A percentile compares a stretch with the other conserved stretches of the same genome.
Conservation (phyloP, 2,113 vertebrate species). For the Gymnarchus niloticus region DNA sequence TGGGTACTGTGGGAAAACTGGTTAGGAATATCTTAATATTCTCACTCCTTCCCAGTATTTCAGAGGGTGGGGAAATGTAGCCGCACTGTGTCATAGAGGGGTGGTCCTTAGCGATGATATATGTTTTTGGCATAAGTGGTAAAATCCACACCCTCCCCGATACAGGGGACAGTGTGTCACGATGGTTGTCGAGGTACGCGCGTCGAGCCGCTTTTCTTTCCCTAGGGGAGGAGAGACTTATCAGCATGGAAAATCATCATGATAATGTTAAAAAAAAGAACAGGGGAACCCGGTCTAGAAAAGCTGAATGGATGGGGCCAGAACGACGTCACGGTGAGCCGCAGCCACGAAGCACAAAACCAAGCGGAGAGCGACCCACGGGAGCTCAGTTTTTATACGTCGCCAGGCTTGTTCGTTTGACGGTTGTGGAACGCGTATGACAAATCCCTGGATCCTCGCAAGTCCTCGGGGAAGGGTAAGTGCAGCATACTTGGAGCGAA, state of each 20-base stretch:
- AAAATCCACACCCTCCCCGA: slow-evolving; percentile 44
- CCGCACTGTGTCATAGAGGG: slow-evolving; percentile 56
- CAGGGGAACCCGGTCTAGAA: slow-evolving; percentile 40
- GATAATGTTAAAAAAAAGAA: slow-evolving; percentile 24
- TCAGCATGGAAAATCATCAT: slow-evolving; percentile 37
- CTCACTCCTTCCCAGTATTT: slow-evolving; percentile 52
- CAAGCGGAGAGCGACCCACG: slow-evolving; percentile 46
- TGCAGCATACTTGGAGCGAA: background rate
- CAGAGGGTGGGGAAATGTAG: slow-evolving; percentile 56
- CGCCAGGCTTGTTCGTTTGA: slow-evolving; percentile 41
- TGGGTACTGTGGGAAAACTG: slow-evolving; percentile 48
- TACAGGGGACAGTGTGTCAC: slow-evolving; percentile 29
- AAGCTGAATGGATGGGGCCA: slow-evolving; percentile 64
- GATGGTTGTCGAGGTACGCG: slow-evolving; percentile 45
- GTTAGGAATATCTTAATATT: slow-evolving; percentile 45
- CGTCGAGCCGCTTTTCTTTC: slow-evolving; percentile 30
- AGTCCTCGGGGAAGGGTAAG: slow-evolving; percentile 32
- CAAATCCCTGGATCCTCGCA: slow-evolving; percentile 34
- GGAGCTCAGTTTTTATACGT: slow-evolving; percentile 53
- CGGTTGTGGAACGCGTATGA: slow-evolving; percentile 39
- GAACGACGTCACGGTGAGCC: slow-evolving; percentile 63
- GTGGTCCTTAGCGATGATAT: slow-evolving; percentile 54
- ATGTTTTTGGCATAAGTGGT: slow-evolving; percentile 58
- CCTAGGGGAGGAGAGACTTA: slow-evolving; percentile 43
- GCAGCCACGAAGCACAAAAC: slow-evolving; percentile 60